These are phyloP conservation scores for Sphaeramia orbicularis DNA, from an alignment of 2,797 vertebrate genomes.

Conservation along the genomic window DNA sequence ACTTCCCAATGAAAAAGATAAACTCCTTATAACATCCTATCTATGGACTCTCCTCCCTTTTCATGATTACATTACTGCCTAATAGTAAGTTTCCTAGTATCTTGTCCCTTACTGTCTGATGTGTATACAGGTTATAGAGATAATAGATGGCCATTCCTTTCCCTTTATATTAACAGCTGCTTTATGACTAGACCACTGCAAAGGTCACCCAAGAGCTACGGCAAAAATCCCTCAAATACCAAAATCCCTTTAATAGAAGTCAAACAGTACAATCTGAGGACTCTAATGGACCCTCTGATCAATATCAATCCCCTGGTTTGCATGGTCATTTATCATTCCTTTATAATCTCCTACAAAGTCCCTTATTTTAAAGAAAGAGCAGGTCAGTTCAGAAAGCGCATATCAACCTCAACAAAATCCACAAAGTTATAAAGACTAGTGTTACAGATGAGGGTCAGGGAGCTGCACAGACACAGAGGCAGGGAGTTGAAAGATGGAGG, in stretches of 20 bases:
- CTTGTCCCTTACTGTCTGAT: not conserved
- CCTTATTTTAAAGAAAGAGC: constrained; percentile 54
- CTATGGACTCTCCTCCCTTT: too few species aligned
- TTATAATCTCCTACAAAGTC: constrained; percentile 51
- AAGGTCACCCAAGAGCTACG: constrained; percentile 25
- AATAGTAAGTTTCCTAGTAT: not conserved
- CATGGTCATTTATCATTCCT: constrained; percentile 15
- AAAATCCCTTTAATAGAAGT: constrained; percentile 71
- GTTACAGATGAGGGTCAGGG: constrained; percentile 56
- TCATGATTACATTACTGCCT: not conserved
- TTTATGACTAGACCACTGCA: not conserved
- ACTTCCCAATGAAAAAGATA: too few species aligned
- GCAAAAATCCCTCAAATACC: constrained; percentile 47
- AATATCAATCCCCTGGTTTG: constrained; percentile 44
- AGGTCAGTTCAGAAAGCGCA: constrained; percentile 68
- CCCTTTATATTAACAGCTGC: too few species aligned
- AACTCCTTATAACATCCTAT: too few species aligned
- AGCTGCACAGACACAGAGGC: constrained; percentile 48
- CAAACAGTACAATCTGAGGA: constrained; percentile 49
- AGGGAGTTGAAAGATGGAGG: constrained; percentile 36
- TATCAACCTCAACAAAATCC: constrained; percentile 50
- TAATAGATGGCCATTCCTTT: not conserved
- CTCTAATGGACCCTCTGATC: constrained; percentile 40
- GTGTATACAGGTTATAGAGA: not conserved
- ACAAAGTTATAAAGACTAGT: constrained; percentile 50